Evolutionary conservation across 1,140 invertebrate species (phyloP).

Genomic region (Sitobion miscanthi): DNA sequence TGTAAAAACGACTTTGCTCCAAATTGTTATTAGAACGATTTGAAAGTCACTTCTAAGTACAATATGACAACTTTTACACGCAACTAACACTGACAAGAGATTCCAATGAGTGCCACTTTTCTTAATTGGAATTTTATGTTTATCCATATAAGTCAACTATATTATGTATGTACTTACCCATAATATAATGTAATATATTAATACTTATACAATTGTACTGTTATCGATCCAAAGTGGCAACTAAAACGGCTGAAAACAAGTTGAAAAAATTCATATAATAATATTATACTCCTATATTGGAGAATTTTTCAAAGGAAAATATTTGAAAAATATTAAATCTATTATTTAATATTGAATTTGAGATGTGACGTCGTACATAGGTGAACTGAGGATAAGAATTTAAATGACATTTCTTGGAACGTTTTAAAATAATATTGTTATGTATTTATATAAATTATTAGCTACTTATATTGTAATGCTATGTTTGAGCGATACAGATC

Average conservation of each 20-base stretch:
- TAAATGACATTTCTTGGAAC: no score
- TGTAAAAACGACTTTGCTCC: background rate
- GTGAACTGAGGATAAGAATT: no score
- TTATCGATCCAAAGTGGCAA: background rate
- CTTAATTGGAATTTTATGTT: background rate
- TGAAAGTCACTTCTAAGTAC: background rate
- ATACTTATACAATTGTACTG: background rate
- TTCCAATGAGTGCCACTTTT: background rate
- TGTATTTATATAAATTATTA: no score
- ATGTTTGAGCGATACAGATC: no score
- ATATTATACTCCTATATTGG: no score
- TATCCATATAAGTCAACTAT: background rate
- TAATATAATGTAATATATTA: background rate
- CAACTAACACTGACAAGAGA: background rate
- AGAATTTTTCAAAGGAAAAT: no score
- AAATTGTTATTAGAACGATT: slow-evolving; percentile 13
- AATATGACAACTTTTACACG: background rate
- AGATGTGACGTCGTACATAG: no score
- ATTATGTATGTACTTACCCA: background rate
- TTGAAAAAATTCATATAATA: background rate
- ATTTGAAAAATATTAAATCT: no score
- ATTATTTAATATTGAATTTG: no score
- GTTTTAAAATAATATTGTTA: no score
- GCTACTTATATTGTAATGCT: no score
- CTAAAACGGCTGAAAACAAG: background rate